Base-by-base conservation (phyloP, 1,140 invertebrate species). In the Aleiodes sp. region DNA sequence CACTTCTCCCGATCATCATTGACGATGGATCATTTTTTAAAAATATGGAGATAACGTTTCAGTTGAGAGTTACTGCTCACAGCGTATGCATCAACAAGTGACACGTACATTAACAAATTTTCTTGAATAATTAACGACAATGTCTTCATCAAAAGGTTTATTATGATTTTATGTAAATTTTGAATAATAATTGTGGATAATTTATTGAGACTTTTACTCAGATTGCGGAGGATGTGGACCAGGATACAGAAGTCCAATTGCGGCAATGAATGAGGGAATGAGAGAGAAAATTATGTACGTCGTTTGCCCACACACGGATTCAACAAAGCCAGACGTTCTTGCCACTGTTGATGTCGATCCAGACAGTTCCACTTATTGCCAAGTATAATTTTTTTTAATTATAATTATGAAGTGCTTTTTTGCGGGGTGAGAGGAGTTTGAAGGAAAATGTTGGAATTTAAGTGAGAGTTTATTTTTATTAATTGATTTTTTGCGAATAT, bases 331-430 rank as follows among this genome's bases (percentile, higher is more conserved):
- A 0, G 97, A 99, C 85, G 95, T 97, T 77, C 86, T 99, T 14
- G 91, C 93, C 7, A 97, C 96, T 0, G 90, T 99, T 0, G 96
- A 99, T 80, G 92, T 99, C 3, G 92, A 99, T 85, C 95, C 95
- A 0, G 75, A 89, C 1, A 98, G 96, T 46, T 82, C 91, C 2
- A 94, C 91, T n/a, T 99, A 94, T 82, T 90, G 89, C 65, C 89
- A 97, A 90, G 96, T 96, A 61, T 9, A 24, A 28, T 19, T 39
- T n/a, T 12, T 69, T 24, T 19, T 37, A 28, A 65, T n/a, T 61
- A 39, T 7, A 26, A 41, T 63, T 65, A n/a, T n/a, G n/a, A n/a
- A n/a, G n/a, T n/a, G n/a, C n/a, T n/a, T n/a, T n/a, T n/a, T n/a
- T n/a, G n/a, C n/a, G n/a, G n/a, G n/a, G n/a, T n/a, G n/a, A n/a